Evolutionary conservation across 2,113 vertebrate species (phyloP).

Genomic region (Pseudonaja textilis): DNA sequence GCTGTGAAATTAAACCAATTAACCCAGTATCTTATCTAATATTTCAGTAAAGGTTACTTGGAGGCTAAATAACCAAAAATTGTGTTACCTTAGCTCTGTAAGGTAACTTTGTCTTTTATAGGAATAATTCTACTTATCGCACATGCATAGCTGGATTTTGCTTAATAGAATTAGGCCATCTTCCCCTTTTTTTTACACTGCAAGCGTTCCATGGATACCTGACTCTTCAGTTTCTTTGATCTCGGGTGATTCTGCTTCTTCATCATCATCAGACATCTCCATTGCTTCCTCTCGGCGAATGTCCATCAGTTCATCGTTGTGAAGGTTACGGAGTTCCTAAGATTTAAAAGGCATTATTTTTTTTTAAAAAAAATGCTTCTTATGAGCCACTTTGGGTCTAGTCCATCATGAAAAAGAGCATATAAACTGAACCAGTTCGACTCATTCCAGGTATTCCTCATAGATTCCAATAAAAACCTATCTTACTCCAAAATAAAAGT

Average conservation of each 20-base stretch:
- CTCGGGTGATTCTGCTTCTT: conserved; percentile 85
- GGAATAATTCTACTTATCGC: too few relatives aligned
- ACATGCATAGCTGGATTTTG: too few relatives aligned
- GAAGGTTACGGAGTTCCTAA: conserved; percentile 95
- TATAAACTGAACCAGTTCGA: neutral
- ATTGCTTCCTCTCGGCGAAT: conserved; percentile 95
- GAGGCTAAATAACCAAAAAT: too few relatives aligned
- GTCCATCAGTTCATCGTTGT: conserved; percentile 96
- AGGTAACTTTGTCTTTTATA: too few relatives aligned
- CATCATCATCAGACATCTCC: conserved; percentile 98
- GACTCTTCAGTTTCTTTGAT: conserved; percentile 88
- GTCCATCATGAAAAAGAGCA: neutral
- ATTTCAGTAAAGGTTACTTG: too few relatives aligned
- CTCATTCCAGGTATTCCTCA: neutral
- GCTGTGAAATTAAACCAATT: too few relatives aligned
- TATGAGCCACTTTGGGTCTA: neutral
- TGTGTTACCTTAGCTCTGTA: too few relatives aligned
- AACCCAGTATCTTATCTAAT: too few relatives aligned
- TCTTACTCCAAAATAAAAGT: neutral
- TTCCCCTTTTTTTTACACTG: neutral
- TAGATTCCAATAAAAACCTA: neutral
- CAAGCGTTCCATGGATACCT: conserved; percentile 60
- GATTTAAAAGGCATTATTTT: conserved; percentile 48
- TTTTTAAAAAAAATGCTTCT: neutral
- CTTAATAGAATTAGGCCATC: too few relatives aligned